These are phyloP conservation scores for Hydrotaea diabolus DNA, from an alignment of 2,888 invertebrate species.

Conservation along the genomic window DNA sequence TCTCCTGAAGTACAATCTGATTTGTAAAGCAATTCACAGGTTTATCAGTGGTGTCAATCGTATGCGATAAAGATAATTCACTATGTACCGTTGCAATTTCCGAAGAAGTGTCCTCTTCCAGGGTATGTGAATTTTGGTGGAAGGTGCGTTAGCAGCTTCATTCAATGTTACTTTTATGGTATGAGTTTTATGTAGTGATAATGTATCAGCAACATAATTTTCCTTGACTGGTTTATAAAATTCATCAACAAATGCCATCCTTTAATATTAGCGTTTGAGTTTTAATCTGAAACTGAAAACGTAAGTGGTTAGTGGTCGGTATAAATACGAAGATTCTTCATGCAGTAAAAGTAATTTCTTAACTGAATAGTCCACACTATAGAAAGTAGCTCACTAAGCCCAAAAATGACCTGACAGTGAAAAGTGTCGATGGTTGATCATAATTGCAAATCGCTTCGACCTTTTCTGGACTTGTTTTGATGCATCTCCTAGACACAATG, in stretches of 20 bases:
- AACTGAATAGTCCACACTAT: constrained; percentile 76
- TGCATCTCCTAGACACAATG: background rate
- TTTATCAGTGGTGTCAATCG: constrained; percentile 64
- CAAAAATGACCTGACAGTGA: constrained; percentile 10
- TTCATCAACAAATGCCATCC: too few relatives aligned
- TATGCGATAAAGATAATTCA: constrained; percentile 60
- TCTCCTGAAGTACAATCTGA: constrained; percentile 63
- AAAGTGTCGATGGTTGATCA: constrained; percentile 9
- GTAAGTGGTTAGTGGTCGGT: constrained; percentile 56
- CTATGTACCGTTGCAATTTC: constrained; percentile 51
- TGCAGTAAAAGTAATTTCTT: constrained; percentile 75
- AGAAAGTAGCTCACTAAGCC: constrained; percentile 31
- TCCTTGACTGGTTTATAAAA: constrained; percentile 51
- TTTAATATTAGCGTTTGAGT: constrained; percentile 53
- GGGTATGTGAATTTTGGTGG: background rate
- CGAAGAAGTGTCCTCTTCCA: constrained; percentile 34
- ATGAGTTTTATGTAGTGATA: constrained; percentile 50
- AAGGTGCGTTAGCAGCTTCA: background rate
- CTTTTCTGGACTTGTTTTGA: constrained; percentile 7
- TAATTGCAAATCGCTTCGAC: constrained; percentile 12
- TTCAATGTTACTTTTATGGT: constrained; percentile 35
- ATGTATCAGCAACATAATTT: constrained; percentile 50
- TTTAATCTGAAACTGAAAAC: constrained; percentile 53
- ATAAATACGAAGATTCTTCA: constrained; percentile 40
- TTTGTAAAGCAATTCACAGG: constrained; percentile 67